Base-by-base conservation (phyloP, 2,888 invertebrate species). In the Spilosoma lubricipeda region DNA sequence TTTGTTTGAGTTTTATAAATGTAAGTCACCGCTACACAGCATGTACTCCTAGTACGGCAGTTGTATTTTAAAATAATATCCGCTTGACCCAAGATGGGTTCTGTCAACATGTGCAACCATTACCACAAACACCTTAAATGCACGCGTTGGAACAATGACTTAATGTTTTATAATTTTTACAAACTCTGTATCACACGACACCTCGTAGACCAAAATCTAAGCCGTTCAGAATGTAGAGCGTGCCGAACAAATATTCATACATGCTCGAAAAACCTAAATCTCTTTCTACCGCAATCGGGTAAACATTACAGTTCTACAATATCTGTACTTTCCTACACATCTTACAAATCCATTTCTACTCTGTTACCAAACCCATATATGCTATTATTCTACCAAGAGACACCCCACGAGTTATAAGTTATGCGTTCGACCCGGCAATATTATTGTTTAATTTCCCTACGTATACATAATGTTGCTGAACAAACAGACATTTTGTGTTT, bases 361-460 rank as follows among this genome's bases (percentile, higher is more conserved):
- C 15, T 15, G 27, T 30, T 30, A 59, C 27, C 15, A 59, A 27
- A 59, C 13, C 15, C 59, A 3, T 3, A 63, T 8, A 30, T 18
- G 2, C 8, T 63, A 30, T 63, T 63, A 63, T 63, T 30, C 63
- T 30, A 30, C 30, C 65, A 39, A 66, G 33, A 39, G 33, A 66
- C 65, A 66, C 36, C 65, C 36, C 13, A 39, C 65, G 30, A 48
- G 68, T 23, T 68, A 65, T 36, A 65, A 65, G 33, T 67, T 67
- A 30, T 33, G 33, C 33, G 71, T 66, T 68, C 52, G 45, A 23
- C n/a, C 45, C 59, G 30, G 15, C 39, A 56, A 39, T 81, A 72
- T 80, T 81, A 71, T 75, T 67, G 73, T 78, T 73, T 67, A 75
- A 80, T 80, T 75, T 75, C 71, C 39, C 71, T 81, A 70, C 36